A percentile compares a stretch with the other conserved stretches of the same genome.
These are phyloP conservation scores for Ariolimax columbianus DNA, from an alignment of 2,888 invertebrate species.

Conservation along the genomic window DNA sequence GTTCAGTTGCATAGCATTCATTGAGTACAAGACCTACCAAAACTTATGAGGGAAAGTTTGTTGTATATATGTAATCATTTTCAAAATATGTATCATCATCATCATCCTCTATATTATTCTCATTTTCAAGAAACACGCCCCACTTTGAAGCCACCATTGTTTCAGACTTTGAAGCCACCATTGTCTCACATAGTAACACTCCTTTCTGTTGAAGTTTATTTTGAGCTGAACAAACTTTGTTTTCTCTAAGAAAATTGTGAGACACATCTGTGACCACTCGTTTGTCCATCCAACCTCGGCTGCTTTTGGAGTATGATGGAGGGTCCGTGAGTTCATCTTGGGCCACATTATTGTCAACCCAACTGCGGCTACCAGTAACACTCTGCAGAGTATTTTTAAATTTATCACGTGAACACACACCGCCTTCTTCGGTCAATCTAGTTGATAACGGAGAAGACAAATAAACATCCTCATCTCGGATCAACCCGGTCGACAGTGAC, in stretches of 20 bases:
- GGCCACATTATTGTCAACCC: no score
- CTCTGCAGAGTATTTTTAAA: neutral
- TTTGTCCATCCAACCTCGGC: neutral
- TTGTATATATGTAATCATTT: neutral
- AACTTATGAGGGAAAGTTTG: no score
- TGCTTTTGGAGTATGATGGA: neutral
- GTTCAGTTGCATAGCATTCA: no score
- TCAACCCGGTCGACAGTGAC: neutral
- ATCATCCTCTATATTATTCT: neutral
- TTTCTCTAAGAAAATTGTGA: neutral
- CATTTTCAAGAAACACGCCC: neutral
- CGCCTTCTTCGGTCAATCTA: neutral
- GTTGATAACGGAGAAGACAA: neutral
- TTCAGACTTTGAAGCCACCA: neutral
- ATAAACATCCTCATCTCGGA: neutral
- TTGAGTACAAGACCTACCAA: no score
- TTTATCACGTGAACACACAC: neutral
- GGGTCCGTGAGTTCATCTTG: neutral
- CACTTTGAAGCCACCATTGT: constrained; percentile 1
- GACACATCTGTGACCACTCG: neutral
- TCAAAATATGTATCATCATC: neutral
- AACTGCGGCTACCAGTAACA: no score
- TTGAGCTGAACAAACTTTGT: neutral
- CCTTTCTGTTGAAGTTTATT: neutral
- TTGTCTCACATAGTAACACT: neutral